A percentile compares a stretch with the other conserved stretches of the same genome.
Evolutionary conservation across 1,140 invertebrate species (phyloP).

Genomic region (Euwallacea similis): DNA sequence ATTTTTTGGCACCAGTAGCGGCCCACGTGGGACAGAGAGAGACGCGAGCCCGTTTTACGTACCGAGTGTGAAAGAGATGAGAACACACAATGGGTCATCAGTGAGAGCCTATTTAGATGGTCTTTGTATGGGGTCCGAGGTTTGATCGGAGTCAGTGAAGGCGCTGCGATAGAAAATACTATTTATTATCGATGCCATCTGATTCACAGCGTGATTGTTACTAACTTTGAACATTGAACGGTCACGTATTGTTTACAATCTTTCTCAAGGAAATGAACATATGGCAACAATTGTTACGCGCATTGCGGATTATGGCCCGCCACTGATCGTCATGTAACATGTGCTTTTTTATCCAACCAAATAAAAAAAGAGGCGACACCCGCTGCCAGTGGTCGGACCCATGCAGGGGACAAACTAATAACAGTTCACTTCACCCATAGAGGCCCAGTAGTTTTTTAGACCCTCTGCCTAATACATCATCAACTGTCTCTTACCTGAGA

Average conservation of each 20-base stretch:
- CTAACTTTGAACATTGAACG: too few relatives aligned
- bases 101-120: constrained; percentile 27
- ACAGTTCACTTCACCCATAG: constrained; percentile 20
- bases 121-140: constrained; percentile 38
- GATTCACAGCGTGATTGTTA: too few relatives aligned
- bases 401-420: constrained; percentile 37
- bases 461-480: constrained; percentile 9
- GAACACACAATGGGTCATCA: constrained; percentile 19
- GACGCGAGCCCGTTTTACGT: neutral
- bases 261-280: too few relatives aligned
- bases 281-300: neutral
- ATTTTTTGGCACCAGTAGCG: constrained; percentile 30
- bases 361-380: constrained; percentile 35
- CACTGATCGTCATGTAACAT: constrained; percentile 30
- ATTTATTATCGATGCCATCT: too few relatives aligned
- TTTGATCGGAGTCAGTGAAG: constrained; percentile 31
- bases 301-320: neutral
- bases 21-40: constrained; percentile 11
- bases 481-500: too few relatives aligned
- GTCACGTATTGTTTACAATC: too few relatives aligned
- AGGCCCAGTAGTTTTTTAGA: constrained; percentile 23
- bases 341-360: constrained; percentile 35
- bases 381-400: constrained; percentile 30
- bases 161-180: too few relatives aligned
- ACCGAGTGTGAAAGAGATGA: constrained; percentile 1